Base-by-base conservation (phyloP, 2,888 invertebrate species). In the Phragmatobia fuliginosa region DNA sequence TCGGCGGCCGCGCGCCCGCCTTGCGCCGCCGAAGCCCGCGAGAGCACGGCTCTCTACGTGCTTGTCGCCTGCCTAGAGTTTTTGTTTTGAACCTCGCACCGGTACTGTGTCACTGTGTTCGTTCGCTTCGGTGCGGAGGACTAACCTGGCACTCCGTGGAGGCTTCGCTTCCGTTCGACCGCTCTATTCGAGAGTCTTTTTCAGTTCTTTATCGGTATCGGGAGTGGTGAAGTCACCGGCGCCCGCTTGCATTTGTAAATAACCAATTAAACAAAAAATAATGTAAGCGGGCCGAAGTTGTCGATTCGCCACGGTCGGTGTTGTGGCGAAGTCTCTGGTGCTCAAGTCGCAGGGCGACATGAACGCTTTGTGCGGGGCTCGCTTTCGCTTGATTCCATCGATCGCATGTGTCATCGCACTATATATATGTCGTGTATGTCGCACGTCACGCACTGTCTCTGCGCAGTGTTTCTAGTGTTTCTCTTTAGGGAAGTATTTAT, bases 21-120 rank as follows among this genome's bases (percentile, higher is more conserved):
- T 77, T 77, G 38, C 73, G 70, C 73, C 73, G 72, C 78, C 70
- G 76, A 83, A 76, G 82, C 88, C 68, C 88, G 88, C 78, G 94
- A 95, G 87, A 94, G 89, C 94, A 91, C 90, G 79, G 94, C 94
- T 83, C 92, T 95, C 87, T 92, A 90, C 91, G 91, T 94, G 91
- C 94, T 95, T 89, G 93, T 95, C 88, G 95, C 95, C 93, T 95
- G 95, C 90, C 94, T 95, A 90, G 95, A 95, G 88, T 95, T 95
- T 93, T 93, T 95, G 89, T 95, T 95, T 90, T 95, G 92, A 93
- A 77, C 85, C 87, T 86, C 90, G 90, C 92, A 88, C 90, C 92
- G 94, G 94, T 93, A 94, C 93, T 92, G 93, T 93, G 88, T 83
- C 86, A 75, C 74, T 89, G 91, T 92, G 90, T 90, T 87, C 87